Evolutionary conservation across 2,888 invertebrate species (phyloP).

Genomic region (Trachelus iudaicus): DNA sequence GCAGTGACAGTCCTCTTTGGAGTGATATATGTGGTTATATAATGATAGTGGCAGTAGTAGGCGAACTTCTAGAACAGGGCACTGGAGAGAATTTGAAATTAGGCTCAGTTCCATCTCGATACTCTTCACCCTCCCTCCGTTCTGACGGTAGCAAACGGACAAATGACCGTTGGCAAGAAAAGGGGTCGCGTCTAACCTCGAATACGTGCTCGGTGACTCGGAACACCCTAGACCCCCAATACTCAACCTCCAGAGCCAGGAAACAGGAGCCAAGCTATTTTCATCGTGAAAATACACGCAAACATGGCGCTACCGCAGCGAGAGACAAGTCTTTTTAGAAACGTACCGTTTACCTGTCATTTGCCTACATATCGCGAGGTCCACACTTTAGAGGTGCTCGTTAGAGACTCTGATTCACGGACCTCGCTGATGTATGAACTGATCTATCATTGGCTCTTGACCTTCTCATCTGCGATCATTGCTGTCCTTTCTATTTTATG

Average conservation of each 20-base stretch:
- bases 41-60: neutral
- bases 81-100: neutral
- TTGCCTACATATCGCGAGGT: no score
- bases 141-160: neutral
- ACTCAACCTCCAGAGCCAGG: neutral
- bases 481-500: neutral
- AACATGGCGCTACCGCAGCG: neutral
- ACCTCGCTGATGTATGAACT: neutral
- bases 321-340: no score
- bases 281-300: neutral
- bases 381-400: neutral
- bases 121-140: neutral
- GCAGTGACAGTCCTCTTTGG: neutral
- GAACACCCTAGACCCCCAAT: neutral
- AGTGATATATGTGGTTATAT: neutral
- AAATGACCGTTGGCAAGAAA: neutral
- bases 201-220: neutral
- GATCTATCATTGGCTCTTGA: neutral
- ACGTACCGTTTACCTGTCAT: no score
- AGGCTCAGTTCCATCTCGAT: neutral
- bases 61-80: neutral
- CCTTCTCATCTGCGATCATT: neutral
- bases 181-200: neutral
- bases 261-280: neutral
- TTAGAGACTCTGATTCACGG: neutral